Percentiles rank a stretch among this genome's conserved stretches.
Evolutionary conservation across 2,797 vertebrate species (phyloP).

Genomic region (Anguilla pacifica): DNA sequence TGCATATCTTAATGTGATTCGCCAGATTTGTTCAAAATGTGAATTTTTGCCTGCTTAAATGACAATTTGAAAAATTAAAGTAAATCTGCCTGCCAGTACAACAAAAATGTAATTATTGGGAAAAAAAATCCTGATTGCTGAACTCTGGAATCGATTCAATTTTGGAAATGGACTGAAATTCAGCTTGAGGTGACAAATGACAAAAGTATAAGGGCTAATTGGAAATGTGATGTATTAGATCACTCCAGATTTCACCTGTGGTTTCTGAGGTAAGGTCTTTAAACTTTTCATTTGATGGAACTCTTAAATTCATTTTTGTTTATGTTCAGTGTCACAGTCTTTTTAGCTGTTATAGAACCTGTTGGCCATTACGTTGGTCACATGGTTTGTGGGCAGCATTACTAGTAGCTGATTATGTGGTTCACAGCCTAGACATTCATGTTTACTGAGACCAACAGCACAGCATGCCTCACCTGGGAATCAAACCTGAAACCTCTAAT

Average conservation of each 20-base stretch:
- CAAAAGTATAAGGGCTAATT: neutral
- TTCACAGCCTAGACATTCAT: neutral
- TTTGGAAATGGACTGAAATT: neutral
- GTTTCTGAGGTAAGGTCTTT: constrained; percentile 1
- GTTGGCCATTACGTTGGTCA: neutral
- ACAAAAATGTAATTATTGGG: neutral
- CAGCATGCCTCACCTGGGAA: neutral
- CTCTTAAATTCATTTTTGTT: neutral
- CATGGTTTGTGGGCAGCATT: neutral
- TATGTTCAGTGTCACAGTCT: neutral
- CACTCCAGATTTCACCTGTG: neutral
- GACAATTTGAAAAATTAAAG: neutral
- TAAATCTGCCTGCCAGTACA: constrained; percentile 27
- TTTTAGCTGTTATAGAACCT: neutral
- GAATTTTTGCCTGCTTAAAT: neutral
- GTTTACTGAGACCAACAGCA: neutral
- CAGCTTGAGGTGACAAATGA: neutral
- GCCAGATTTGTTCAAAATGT: constrained; percentile 20
- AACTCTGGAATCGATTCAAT: neutral
- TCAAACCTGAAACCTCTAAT: neutral
- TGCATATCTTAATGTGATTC: constrained; percentile 16
- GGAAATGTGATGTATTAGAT: neutral
- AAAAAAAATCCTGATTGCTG: constrained; percentile 11
- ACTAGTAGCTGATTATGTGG: neutral
- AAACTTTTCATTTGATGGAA: neutral